phyloP scores from a whole-genome alignment of 2,888 invertebrate species.

The Diaphora mendica region DNA sequence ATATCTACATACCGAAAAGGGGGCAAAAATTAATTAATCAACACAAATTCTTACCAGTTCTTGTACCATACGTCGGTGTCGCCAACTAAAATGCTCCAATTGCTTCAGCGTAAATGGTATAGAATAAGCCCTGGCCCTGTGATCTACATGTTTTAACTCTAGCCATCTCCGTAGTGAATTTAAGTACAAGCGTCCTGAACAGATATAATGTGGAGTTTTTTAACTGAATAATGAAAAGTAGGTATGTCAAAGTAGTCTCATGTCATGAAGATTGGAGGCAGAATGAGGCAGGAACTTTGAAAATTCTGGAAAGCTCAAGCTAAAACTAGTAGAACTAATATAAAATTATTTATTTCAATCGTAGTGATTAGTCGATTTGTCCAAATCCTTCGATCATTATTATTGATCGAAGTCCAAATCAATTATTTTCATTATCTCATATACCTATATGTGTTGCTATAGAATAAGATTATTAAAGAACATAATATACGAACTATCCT shows the following conservation, averaged over 20 bases:
- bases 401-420: no score
- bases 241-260: not conserved
- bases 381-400: no score
- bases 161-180: constrained; percentile 93
- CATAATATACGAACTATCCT: constrained; percentile 62
- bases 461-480: not conserved
- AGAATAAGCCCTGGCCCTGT: constrained; percentile 67
- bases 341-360: no score
- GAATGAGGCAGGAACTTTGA: not conserved
- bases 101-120: constrained; percentile 74
- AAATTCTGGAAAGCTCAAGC: not conserved
- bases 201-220: constrained; percentile 66
- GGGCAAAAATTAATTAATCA: not conserved
- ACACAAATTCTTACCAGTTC: constrained; percentile 61
- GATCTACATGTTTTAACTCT: constrained; percentile 73
- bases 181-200: constrained; percentile 92
- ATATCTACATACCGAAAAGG: not conserved
- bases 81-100: constrained; percentile 71
- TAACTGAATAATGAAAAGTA: not conserved
- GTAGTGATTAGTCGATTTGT: no score
- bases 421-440: no score
- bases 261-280: not conserved
- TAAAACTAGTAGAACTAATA: no score
- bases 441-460: no score
- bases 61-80: constrained; percentile 68